Percentiles rank a stretch among this genome's conserved stretches.
Conservation (phyloP, 2,113 vertebrate species). For the Myocastor coypus region DNA sequence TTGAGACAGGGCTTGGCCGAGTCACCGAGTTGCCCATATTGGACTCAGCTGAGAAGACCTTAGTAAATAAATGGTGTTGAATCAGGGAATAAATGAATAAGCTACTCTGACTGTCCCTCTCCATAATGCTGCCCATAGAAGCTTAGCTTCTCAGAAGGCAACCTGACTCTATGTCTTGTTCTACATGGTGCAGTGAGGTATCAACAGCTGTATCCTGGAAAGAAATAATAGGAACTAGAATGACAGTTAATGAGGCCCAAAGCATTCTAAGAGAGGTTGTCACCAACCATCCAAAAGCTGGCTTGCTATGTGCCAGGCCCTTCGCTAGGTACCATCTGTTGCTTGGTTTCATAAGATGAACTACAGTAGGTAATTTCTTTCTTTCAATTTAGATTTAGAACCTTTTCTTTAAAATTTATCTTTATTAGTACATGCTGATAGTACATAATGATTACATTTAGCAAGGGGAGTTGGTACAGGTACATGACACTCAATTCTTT, state of each 20-base stretch:
- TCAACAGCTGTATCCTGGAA: background rate
- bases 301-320: background rate
- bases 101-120: background rate
- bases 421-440: background rate
- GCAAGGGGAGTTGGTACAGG: background rate
- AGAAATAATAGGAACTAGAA: background rate
- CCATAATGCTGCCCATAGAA: background rate
- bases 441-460: background rate
- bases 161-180: conserved; percentile 14
- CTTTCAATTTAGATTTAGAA: conserved; percentile 32
- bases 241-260: background rate
- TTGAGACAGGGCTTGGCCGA: background rate
- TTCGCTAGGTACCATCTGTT: background rate
- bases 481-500: background rate
- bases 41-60: background rate
- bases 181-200: background rate
- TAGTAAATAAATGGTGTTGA: background rate
- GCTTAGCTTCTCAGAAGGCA: background rate
- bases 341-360: conserved; percentile 18
- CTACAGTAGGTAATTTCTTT: background rate
- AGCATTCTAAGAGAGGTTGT: background rate
- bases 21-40: background rate
- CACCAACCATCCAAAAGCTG: background rate
- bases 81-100: conserved; percentile 22
- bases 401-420: background rate